Evolutionary conservation across 2,888 invertebrate species (phyloP).

Genomic region (Sphecodes monilicornis): DNA sequence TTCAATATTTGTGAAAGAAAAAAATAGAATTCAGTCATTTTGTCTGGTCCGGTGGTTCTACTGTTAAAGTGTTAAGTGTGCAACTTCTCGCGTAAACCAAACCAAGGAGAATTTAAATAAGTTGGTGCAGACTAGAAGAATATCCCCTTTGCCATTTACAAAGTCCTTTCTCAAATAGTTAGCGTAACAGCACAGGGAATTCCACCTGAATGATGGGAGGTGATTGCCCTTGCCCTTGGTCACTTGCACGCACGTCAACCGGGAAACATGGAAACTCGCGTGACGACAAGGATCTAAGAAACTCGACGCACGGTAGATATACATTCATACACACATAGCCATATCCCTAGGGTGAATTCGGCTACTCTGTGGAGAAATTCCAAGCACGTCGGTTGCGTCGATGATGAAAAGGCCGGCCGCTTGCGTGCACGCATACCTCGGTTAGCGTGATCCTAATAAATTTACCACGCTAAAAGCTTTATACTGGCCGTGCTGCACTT

Average conservation of each 20-base stretch:
- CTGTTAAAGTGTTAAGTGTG: too few relatives aligned
- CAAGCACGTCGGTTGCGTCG: constrained; percentile 31
- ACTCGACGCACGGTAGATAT: neutral
- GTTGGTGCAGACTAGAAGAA: neutral
- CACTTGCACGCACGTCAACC: constrained; percentile 32
- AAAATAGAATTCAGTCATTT: too few relatives aligned
- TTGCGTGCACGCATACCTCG: constrained; percentile 31
- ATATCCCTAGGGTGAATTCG: neutral
- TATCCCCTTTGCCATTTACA: neutral
- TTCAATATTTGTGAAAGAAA: too few relatives aligned
- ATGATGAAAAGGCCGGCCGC: neutral
- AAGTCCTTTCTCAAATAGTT: neutral
- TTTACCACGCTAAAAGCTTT: constrained; percentile 63
- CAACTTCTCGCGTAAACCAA: neutral
- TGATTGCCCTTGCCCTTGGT: constrained; percentile 57
- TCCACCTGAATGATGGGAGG: constrained; percentile 15
- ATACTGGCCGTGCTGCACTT: constrained; percentile 21
- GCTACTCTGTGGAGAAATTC: constrained; percentile 46
- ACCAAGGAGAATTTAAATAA: neutral
- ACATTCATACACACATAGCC: neutral
- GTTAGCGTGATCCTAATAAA: constrained; percentile 64
- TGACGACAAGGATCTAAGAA: constrained; percentile 25
- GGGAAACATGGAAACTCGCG: constrained; percentile 51
- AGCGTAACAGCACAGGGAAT: neutral
- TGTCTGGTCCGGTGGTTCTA: too few relatives aligned